Evolutionary conservation across 2,113 vertebrate species (phyloP), one percentile per base, ranked within the genome.

Genomic region (Garra rufa): DNA sequence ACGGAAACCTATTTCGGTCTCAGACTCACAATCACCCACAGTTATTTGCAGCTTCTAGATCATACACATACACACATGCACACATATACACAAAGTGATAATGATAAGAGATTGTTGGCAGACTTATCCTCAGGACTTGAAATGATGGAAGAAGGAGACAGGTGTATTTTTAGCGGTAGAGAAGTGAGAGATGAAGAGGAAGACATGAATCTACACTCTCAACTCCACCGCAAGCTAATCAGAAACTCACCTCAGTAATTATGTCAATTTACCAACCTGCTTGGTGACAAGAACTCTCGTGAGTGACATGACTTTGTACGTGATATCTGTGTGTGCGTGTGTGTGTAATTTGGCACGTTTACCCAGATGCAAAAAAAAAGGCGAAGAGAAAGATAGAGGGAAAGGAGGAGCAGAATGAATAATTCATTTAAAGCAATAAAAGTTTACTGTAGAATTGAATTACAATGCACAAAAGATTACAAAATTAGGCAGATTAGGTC

Each of bases 91-190:
- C 77, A 46, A 78, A 65, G 65, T 61, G 81, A 61, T 67, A 69
- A 82, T 81, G 77, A 85, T 63, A 73, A 43, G 78, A 81, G 69
- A 50, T 38, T 75, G 69, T 81, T 82, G 48, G 43, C 46, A 82
- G 65, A 38, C 48, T 70, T 82, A 26, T 82, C 79, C 46, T 82
- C 63, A 41, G 46, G 79, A n/a, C 65, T 82, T 70, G 26, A 81
- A 70, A 52, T 81, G 65, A 82, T 55, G 79, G 65, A 70, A 70
- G 65, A 41, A 52, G 79, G 28, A 70, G 79, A 82, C 79, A 52
- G 61, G 63, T 70, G 30, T 82, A 82, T 82, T 70, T 82, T 82
- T 82, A 82, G 79, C 65, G 4, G 28, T n/a, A 41, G 79, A 70
- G 14, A 82, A 13, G 13, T 70, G 26, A 38, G 79, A 81, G 44